phyloP scores from a whole-genome alignment of 2,888 invertebrate genomes.

The Gasteruption jaculator region DNA sequence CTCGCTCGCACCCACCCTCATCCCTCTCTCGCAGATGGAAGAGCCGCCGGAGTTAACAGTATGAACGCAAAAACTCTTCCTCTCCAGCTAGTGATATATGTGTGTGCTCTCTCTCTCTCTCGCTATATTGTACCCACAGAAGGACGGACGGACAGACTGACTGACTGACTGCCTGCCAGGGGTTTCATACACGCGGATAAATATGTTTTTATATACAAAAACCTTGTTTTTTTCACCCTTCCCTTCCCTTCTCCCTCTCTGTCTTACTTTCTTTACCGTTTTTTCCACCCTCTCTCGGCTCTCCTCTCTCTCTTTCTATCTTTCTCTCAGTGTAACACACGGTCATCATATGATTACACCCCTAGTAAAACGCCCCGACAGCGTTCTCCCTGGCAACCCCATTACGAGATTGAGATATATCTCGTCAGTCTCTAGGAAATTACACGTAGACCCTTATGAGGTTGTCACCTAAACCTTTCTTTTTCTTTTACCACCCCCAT shows the following conservation, averaged over 20 bases:
- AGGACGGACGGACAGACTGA: no score
- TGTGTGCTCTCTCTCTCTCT: conserved; percentile 10
- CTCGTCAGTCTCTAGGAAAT: conserved; percentile 32
- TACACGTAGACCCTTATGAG: conserved; percentile 37
- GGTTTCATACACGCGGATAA: conserved; percentile 33
- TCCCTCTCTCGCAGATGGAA: conserved; percentile 22
- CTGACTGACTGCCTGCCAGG: no score
- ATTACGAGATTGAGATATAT: conserved; percentile 44
- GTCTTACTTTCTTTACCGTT: no score
- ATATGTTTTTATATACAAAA: conserved; percentile 36
- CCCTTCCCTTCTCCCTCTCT: conserved; percentile 22
- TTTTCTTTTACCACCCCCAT: conserved; percentile 19
- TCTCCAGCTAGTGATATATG: no score
- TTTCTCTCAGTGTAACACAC: conserved; percentile 23
- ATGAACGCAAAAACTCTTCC: conserved; percentile 24
- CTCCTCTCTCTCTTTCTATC: conserved; percentile 5
- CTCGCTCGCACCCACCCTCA: conserved; percentile 1
- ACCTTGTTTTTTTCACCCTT: no score
- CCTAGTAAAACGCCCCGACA: conserved; percentile 3
- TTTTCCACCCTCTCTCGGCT: conserved; percentile 29
- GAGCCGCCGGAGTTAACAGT: conserved; percentile 27
- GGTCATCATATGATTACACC: conserved; percentile 39
- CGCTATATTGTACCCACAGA: conserved; percentile 31
- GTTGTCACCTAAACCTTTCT: no score
- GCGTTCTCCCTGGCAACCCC: conserved; percentile 13